Evolutionary conservation across 53 echinoderm and acorn worm genomes (phyloP), one percentile per base, ranked within the genome.

Genomic region (Echinarachnius parma): DNA sequence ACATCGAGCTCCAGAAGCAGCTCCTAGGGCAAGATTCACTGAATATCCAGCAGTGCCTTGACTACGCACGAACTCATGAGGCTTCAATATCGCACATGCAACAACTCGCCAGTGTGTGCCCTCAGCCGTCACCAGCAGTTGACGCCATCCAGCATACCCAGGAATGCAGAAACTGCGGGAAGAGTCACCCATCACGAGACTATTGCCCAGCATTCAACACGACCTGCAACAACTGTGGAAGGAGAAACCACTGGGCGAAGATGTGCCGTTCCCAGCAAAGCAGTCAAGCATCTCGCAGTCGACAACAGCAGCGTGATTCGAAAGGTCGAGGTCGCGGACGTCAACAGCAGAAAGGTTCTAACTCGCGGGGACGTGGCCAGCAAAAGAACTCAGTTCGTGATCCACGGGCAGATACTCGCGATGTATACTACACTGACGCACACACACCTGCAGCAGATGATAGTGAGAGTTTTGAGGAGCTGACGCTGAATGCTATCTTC

Each of bases 31-130:
- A 77, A 47, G 75, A 83, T 48, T 60, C 78, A 27, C 31, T 87
- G 32, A 83, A 28, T 25, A 53, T 88, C 18, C 65, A 83, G 14
- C 58, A 83, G 27, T 69, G 61, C 45, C 60, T 88, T 11, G 83
- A 88, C 37, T 48, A 58, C 23, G 88, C 83, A 60, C 52, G 80
- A 15, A 88, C 88, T 3, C 61, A 79, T 53, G 88, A 83, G 44
- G 79, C 87, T 22, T 70, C 82, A 31, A 42, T 48, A 9, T 57
- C 86, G 19, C 86, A 86, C 30, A 80, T 86, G 86, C 59, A 76
- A 30, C 80, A 78, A 27, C 57, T 81, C 21, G 45, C 31, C 23
- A 49, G 30, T 7, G 70, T 77, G 20, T 62, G 50, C 20, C 15
- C 63, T 13, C 61, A 65, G 28, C 33, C 14, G 0, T 19, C 53